Evolutionary conservation across 2,113 vertebrate species (phyloP).

Genomic region (Catharus bicknelli): DNA sequence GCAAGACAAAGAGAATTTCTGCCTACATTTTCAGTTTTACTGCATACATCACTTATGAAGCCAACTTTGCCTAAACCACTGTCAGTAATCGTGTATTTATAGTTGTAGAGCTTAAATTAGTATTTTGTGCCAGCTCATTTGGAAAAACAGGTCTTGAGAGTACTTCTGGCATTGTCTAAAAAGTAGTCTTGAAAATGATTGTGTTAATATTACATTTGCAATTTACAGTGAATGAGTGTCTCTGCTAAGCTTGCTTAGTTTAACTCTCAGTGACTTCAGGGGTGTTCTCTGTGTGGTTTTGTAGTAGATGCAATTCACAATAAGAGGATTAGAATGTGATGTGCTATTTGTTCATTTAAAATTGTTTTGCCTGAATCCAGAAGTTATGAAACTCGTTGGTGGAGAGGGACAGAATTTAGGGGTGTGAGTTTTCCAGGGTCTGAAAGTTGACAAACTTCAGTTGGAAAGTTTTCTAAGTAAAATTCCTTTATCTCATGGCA

Average conservation of each 20-base stretch:
- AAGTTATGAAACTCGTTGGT: background rate
- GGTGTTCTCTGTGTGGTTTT: background rate
- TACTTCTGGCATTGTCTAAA: background rate
- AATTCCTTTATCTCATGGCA: background rate
- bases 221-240: background rate
- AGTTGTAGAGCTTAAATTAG: background rate
- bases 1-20: background rate
- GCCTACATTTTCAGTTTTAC: background rate
- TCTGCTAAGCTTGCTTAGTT: background rate
- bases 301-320: background rate
- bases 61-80: background rate
- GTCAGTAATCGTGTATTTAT: background rate
- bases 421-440: background rate
- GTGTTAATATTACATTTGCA: background rate
- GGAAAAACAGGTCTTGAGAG: background rate
- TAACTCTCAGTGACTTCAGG: background rate
- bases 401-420: background rate
- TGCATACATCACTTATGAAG: rapidly evolving
- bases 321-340: background rate
- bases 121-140: background rate
- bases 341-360: background rate
- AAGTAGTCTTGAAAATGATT: background rate
- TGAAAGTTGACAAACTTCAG: background rate
- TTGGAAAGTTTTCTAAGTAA: background rate
- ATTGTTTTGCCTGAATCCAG: background rate